A percentile compares a stretch with the other conserved stretches of the same genome.
Evolutionary conservation across 2,113 vertebrate species (phyloP).

Genomic region (Platysternon megacephalum): DNA sequence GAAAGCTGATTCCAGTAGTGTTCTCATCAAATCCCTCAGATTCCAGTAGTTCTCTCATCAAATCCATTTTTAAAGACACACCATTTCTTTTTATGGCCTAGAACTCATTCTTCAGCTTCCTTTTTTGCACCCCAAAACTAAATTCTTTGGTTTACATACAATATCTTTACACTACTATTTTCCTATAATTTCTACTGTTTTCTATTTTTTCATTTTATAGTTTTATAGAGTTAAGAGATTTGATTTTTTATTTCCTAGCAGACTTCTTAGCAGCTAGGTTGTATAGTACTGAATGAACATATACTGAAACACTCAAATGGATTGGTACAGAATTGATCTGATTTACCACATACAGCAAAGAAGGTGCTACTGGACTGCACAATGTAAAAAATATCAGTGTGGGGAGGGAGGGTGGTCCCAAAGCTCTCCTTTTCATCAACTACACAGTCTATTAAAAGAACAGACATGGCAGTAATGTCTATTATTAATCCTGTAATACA

Average conservation of each 20-base stretch:
- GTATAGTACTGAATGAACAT: not conserved
- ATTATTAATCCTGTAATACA: rapidly evolving
- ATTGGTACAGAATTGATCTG: not conserved
- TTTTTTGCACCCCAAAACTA: not conserved
- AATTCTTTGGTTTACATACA: not conserved
- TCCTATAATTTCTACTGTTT: not conserved
- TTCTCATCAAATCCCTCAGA: not conserved
- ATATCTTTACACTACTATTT: not conserved
- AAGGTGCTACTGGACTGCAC: rapidly evolving
- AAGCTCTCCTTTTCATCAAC: rapidly evolving
- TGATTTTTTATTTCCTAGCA: not conserved
- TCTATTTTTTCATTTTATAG: not conserved
- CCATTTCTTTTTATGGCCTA: not conserved
- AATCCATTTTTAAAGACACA: not conserved
- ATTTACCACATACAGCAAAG: not conserved
- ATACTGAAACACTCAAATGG: rapidly evolving
- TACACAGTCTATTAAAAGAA: not conserved
- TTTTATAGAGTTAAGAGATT: not conserved
- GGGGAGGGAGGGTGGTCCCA: rapidly evolving
- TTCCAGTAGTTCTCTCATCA: not conserved
- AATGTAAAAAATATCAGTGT: rapidly evolving
- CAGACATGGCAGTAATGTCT: not conserved
- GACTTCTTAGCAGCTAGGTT: not conserved
- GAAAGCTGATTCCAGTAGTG: not conserved
- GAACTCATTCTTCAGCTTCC: not conserved